A percentile compares a stretch with the other conserved stretches of the same genome.
These are phyloP conservation scores for Euphydryas editha DNA, from an alignment of 2,888 invertebrate genomes.

Conservation along the genomic window DNA sequence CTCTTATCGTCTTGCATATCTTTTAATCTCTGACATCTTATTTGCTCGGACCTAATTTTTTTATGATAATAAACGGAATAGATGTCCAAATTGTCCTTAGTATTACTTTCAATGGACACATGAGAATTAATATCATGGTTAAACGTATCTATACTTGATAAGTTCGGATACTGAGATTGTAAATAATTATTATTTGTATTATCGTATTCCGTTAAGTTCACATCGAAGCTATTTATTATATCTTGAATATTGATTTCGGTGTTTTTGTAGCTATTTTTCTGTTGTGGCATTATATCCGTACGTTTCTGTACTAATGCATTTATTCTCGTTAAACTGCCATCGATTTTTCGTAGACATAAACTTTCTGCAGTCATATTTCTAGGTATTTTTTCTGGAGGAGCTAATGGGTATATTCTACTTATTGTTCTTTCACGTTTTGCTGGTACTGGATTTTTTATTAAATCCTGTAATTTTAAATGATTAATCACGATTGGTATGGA, in stretches of 20 bases:
- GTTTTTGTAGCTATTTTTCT: constrained; percentile 26
- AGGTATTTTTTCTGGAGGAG: constrained; percentile 35
- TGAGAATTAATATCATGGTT: neutral
- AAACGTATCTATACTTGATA: constrained; percentile 20
- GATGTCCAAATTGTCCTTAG: constrained; percentile 17
- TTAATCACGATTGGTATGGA: too few species aligned
- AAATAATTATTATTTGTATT: constrained; percentile 33
- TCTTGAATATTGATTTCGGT: constrained; percentile 51
- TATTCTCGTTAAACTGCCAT: constrained; percentile 60
- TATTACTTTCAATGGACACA: constrained; percentile 17
- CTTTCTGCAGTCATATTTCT: constrained; percentile 45
- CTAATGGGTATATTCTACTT: constrained; percentile 63
- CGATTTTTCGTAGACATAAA: constrained; percentile 52
- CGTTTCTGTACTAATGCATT: constrained; percentile 61
- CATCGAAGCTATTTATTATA: constrained; percentile 46
- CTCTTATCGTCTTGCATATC: constrained; percentile 27
- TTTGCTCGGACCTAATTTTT: constrained; percentile 57
- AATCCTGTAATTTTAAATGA: constrained; percentile 31
- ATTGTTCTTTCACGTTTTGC: constrained; percentile 51
- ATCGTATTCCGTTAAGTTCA: constrained; percentile 18
- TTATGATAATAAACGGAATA: constrained; percentile 58
- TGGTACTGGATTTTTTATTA: constrained; percentile 33
- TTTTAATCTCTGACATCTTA: constrained; percentile 42
- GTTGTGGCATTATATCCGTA: constrained; percentile 10
- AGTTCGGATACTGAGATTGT: constrained; percentile 33